Evolutionary conservation across 1,140 invertebrate genomes (phyloP).

Genomic region (Trigoniulus corallinus): DNA sequence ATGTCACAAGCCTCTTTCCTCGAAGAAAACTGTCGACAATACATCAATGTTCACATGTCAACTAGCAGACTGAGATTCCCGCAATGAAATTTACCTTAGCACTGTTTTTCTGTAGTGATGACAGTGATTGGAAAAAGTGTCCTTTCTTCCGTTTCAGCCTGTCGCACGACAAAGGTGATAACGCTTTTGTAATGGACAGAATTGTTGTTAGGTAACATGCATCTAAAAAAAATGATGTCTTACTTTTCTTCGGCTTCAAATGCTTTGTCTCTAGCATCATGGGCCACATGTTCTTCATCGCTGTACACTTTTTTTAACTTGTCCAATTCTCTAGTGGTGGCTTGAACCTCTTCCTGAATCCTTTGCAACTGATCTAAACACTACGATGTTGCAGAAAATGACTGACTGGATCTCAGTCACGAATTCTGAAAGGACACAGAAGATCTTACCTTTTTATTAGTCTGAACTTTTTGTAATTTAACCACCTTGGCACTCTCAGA

Average conservation of each 20-base stretch:
- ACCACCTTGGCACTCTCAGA: constrained; percentile 79
- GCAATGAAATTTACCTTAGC: constrained; percentile 49
- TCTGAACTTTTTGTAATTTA: constrained; percentile 61
- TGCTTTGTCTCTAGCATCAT: constrained; percentile 85
- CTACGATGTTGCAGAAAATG: constrained; percentile 29
- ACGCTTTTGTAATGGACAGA: neutral
- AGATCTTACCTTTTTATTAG: constrained; percentile 61
- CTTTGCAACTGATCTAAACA: constrained; percentile 65
- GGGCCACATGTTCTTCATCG: constrained; percentile 85
- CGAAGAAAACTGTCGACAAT: constrained; percentile 45
- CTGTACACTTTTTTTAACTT: constrained; percentile 89
- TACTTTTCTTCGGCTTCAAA: constrained; percentile 92
- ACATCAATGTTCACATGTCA: too few species aligned
- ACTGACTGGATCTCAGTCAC: too few species aligned
- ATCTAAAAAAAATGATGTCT: constrained; percentile 19
- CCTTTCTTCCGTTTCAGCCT: constrained; percentile 92
- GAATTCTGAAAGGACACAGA: constrained; percentile 4
- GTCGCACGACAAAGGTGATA: constrained; percentile 15
- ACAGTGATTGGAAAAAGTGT: constrained; percentile 88
- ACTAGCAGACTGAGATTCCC: too few species aligned
- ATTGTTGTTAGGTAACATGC: neutral
- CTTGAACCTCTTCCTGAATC: constrained; percentile 78
- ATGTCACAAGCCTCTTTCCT: constrained; percentile 80
- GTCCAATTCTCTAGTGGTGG: constrained; percentile 73
- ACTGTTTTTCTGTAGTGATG: constrained; percentile 87